Evolutionary conservation across 1,140 invertebrate species (phyloP), one percentile per base, ranked within the genome.

Genomic region (Heliothis virescens): DNA sequence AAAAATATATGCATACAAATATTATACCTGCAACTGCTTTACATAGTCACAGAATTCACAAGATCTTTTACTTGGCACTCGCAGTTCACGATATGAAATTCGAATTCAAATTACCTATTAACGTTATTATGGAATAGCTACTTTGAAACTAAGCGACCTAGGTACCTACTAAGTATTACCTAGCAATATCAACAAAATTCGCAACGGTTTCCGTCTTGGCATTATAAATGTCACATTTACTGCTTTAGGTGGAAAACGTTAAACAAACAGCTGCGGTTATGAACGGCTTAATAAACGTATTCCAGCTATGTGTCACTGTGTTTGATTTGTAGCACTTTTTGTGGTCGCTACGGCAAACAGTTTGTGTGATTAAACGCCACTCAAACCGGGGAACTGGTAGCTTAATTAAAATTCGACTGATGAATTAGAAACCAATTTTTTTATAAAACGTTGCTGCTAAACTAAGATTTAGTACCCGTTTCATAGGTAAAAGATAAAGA

Each of bases 341-440:
- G 34, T 41, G 34, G 47, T 12, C 48, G 48, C 18, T 26, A 53
- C 18, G 26, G 67, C 21, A 12, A 53, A 26, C 29, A 71, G 67
- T 71, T 71, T 71, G 67, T 71, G 15, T 71, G 3, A 71, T 71
- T 53, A 71, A 71, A 71, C 48, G 67, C 67, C 67, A 71, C 47
- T 71, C 67, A 71, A 71, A 29, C 52, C 48, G 53, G 21, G 67
- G 15, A 29, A 29, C 48, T 29, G 48, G 5, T n/a, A 5, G 48
- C 48, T 52, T 71, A 52, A 29, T 52, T 52, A 53, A 71, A 26
- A 48, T 12, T 67, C n/a, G n/a, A 10, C 15, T 21, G 47, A 48
- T 67, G 16, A 67, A 67, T 13, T 5, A 4, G 1, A 48, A 48
- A 21, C 21, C n/a, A 12, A 67, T 48, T 48, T 18, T n/a, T 15